Base-by-base conservation (phyloP, 1,140 invertebrate species). In the Zophobas morio region DNA sequence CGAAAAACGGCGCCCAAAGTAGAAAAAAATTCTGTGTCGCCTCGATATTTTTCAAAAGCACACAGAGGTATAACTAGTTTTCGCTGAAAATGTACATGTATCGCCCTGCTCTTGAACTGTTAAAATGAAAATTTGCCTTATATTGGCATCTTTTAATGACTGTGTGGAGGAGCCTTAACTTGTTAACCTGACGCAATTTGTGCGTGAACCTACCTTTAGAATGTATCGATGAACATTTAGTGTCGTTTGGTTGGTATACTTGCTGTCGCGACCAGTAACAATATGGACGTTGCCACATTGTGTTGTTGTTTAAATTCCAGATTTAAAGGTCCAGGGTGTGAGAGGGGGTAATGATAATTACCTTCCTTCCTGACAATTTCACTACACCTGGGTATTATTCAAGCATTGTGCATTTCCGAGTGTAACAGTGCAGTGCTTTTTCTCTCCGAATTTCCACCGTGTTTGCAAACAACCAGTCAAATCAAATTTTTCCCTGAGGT, bases 281-380 rank as follows among this genome's bases (percentile, higher is more conserved):
- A 40, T 32, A 42, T 66, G n/a, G 39, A 8, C 32, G 60, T 66
- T 66, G 60, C 39, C 60, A 66, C n/a, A 42, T 66, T 42, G 60
- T 66, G 39, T 42, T n/a, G 2, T 66, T 3, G 39, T 66, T 66
- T 42, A 66, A 66, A 66, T 36, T 33, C 8, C 56, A 53, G 56
- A 60, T 66, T 66, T 66, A 66, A 66, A 66, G 60, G 60, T 66
- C 60, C 60, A 66, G 39, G 36, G 2, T 6, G 20, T 40, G 37
- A 32, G 60, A 20, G 60, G 60, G 60, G 60, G 39, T 6, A 42
- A 66, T 40, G 35, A 32, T 42, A 60, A 60, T 60, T 60, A 60
- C 36, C 34, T 37, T 6, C n/a, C 60, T 66, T 66, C 1, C 60
- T 66, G 39, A 63, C 36, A 66, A n/a, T 66, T 66, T 66, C 42